phyloP scores from a whole-genome alignment of 2,113 vertebrate species.

The Indri indri region DNA sequence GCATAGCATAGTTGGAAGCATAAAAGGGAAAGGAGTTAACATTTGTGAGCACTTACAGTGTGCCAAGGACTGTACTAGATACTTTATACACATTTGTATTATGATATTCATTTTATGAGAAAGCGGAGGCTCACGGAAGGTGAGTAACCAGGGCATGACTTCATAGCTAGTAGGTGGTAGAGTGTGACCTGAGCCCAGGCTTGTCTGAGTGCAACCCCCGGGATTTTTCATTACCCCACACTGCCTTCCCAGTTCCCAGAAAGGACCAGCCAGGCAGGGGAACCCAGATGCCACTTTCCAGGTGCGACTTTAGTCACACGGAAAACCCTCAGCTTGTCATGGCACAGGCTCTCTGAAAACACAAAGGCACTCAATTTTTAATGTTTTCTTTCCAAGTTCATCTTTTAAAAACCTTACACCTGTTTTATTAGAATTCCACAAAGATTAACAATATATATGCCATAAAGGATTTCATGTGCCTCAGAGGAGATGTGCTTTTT shows the following conservation, averaged over 20 bases:
- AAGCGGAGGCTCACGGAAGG: background rate
- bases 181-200: background rate
- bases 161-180: background rate
- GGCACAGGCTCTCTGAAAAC: background rate
- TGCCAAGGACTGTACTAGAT: background rate
- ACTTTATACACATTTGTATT: background rate
- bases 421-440: constrained; percentile 16
- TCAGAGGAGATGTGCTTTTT: constrained; percentile 21
- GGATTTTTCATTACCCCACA: background rate
- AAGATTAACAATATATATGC: background rate
- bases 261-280: background rate
- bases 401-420: background rate
- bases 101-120: background rate
- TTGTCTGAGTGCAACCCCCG: background rate
- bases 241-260: background rate
- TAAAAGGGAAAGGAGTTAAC: background rate
- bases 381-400: constrained; percentile 12
- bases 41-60: background rate
- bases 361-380: background rate
- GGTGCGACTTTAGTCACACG: background rate
- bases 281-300: background rate
- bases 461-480: background rate
- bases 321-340: background rate
- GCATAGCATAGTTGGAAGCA: background rate
- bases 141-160: background rate